Evolutionary conservation across 2,113 vertebrate species (phyloP).

Genomic region (Coturnix japonica): DNA sequence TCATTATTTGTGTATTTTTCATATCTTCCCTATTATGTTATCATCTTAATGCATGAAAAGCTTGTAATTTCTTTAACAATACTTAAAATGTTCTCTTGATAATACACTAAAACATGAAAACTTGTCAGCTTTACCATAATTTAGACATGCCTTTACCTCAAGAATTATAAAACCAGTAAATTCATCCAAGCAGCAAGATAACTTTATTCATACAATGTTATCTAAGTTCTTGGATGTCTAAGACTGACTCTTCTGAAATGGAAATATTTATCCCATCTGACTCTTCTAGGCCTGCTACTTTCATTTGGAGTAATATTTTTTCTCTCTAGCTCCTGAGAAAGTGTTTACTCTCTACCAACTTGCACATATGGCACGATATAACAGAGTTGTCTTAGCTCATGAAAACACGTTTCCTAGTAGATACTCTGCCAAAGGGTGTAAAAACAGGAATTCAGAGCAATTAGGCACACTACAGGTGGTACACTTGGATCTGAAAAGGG

Average conservation of each 20-base stretch:
- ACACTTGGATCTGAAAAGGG: background rate
- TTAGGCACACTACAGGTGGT: constrained; percentile 20
- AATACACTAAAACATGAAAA: background rate
- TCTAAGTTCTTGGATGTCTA: background rate
- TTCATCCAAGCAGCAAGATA: background rate
- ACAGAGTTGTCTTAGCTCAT: background rate
- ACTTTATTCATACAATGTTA: background rate
- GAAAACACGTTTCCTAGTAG: background rate
- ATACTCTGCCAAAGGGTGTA: background rate
- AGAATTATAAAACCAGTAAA: background rate
- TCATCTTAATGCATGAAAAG: background rate
- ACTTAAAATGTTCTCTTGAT: background rate
- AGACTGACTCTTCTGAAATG: background rate
- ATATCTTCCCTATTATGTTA: background rate
- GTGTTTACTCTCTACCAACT: background rate
- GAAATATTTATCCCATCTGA: background rate
- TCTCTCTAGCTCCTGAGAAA: background rate
- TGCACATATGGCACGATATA: background rate
- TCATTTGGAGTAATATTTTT: background rate
- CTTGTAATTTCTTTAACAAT: background rate
- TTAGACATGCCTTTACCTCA: background rate
- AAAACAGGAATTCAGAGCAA: constrained; percentile 11
- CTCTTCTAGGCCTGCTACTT: background rate
- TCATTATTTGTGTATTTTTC: background rate
- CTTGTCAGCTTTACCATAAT: background rate